These are phyloP conservation scores for Sycophila sp. DNA, from an alignment of 1,140 invertebrate species.

Conservation along the genomic window DNA sequence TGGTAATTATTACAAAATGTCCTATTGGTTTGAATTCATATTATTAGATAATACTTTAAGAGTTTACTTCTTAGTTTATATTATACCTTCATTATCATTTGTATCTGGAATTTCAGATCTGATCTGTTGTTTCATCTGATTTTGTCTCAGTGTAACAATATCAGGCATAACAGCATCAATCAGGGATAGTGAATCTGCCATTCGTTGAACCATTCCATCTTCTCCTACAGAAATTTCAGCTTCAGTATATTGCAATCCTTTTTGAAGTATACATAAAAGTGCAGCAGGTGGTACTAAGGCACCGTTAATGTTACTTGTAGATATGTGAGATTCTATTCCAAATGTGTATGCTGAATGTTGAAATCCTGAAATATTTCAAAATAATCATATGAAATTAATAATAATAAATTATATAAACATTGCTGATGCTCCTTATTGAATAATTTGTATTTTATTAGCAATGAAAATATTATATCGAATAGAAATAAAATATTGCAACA, in stretches of 20 bases:
- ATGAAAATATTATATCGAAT: too few species aligned
- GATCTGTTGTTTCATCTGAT: conserved; percentile 82
- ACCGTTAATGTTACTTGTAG: conserved; percentile 98
- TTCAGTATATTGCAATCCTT: conserved; percentile 97
- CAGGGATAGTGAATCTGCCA: conserved; percentile 92
- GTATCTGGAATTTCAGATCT: conserved; percentile 77
- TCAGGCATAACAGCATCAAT: conserved; percentile 99
- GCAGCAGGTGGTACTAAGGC: conserved; percentile 96
- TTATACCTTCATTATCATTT: conserved; percentile 76
- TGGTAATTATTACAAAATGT: too few species aligned
- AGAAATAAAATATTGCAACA: too few species aligned
- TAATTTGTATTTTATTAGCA: too few species aligned
- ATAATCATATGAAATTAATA: too few species aligned
- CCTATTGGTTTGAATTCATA: too few species aligned
- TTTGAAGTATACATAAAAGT: conserved; percentile 94
- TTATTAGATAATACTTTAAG: too few species aligned
- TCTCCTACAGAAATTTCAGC: conserved; percentile 97
- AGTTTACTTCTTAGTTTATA: too few species aligned
- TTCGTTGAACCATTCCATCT: conserved; percentile 86
- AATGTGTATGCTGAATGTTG: conserved; percentile 98
- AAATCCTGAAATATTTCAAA: too few species aligned
- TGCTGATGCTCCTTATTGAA: too few species aligned
- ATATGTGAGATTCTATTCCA: conserved; percentile 97
- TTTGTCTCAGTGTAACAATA: conserved; percentile 88
- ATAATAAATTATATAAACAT: too few species aligned